These are phyloP conservation scores for Xenotilapia caudafasciata DNA, from an alignment of 2,113 vertebrate species.

Conservation along the genomic window DNA sequence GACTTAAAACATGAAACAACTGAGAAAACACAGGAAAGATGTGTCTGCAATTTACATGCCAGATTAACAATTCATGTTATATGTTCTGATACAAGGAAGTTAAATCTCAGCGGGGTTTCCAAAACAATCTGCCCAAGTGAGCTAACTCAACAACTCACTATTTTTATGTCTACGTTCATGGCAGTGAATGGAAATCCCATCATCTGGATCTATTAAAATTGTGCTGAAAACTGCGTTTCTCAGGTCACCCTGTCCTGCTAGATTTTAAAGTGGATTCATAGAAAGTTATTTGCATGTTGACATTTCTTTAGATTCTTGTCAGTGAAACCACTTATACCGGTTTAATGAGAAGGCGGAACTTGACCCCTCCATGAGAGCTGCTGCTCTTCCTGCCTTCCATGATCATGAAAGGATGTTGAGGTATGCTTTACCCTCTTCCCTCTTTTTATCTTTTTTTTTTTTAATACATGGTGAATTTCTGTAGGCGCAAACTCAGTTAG, in stretches of 20 bases:
- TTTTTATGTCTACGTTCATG: neutral
- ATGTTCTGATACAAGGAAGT: neutral
- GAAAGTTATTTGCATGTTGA: neutral
- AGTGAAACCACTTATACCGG: neutral
- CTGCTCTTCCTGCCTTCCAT: neutral
- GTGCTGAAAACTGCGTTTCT: neutral
- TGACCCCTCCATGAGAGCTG: neutral
- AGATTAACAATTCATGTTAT: slow-evolving; percentile 6
- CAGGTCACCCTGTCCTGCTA: neutral
- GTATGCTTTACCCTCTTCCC: neutral
- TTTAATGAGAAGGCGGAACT: neutral
- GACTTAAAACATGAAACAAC: neutral
- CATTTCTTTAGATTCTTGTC: neutral
- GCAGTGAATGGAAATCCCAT: neutral
- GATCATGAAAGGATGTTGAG: neutral
- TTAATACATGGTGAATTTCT: neutral
- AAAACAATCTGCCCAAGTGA: neutral
- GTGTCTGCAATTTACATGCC: neutral
- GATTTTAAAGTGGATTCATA: neutral
- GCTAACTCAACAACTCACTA: neutral
- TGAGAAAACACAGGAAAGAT: neutral
- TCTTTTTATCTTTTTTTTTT: neutral
- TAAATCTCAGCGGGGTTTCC: neutral
- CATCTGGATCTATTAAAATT: neutral
- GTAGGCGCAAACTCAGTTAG: neutral